These are phyloP conservation scores for Odontothrips loti DNA, from an alignment of 2,888 invertebrate species.

Conservation along the genomic window DNA sequence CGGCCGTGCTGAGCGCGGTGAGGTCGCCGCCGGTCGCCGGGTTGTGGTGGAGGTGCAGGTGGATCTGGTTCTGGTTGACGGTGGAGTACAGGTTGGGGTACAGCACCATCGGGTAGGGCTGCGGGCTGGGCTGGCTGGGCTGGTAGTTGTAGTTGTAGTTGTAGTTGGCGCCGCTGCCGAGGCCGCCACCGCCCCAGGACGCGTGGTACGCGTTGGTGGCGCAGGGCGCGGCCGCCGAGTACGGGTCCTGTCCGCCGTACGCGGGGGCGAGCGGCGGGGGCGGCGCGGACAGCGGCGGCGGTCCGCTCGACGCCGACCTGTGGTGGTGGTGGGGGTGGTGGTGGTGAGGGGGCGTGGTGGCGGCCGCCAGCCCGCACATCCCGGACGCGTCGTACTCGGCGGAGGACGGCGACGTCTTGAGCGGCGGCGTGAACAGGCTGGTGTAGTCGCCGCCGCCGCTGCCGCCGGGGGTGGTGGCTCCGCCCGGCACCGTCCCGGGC, in stretches of 20 bases:
- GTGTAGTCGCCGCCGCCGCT: slow-evolving; percentile 29
- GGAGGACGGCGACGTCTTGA: slow-evolving; percentile 31
- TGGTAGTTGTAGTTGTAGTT: slow-evolving; percentile 67
- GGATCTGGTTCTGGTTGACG: slow-evolving; percentile 82
- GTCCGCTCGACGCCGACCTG: slow-evolving; percentile 35
- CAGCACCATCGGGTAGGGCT: slow-evolving; percentile 65
- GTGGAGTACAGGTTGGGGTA: slow-evolving; percentile 76
- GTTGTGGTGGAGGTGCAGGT: slow-evolving; percentile 64
- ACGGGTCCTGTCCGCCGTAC: slow-evolving; percentile 31
- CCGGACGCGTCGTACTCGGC: slow-evolving; percentile 23
- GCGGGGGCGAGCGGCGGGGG: slow-evolving; percentile 35
- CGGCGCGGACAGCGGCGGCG: slow-evolving; percentile 28
- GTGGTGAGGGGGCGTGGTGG: slow-evolving; percentile 33
- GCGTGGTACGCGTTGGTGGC: slow-evolving; percentile 52
- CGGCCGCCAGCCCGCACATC: slow-evolving; percentile 20
- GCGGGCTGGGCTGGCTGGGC: slow-evolving; percentile 41
- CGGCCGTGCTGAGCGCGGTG: slow-evolving; percentile 30
- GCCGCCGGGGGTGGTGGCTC: slow-evolving; percentile 31
- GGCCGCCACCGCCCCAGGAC: slow-evolving; percentile 35
- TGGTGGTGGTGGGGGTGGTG: slow-evolving; percentile 53
- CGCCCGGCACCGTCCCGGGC: slow-evolving; percentile 29
- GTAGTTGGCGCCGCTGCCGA: slow-evolving; percentile 52
- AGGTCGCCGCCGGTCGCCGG: slow-evolving; percentile 34
- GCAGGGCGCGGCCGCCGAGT: slow-evolving; percentile 37
- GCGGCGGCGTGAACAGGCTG: slow-evolving; percentile 35